Base-by-base conservation (phyloP, 2,888 invertebrate genomes). In the Syritta pipiens region DNA sequence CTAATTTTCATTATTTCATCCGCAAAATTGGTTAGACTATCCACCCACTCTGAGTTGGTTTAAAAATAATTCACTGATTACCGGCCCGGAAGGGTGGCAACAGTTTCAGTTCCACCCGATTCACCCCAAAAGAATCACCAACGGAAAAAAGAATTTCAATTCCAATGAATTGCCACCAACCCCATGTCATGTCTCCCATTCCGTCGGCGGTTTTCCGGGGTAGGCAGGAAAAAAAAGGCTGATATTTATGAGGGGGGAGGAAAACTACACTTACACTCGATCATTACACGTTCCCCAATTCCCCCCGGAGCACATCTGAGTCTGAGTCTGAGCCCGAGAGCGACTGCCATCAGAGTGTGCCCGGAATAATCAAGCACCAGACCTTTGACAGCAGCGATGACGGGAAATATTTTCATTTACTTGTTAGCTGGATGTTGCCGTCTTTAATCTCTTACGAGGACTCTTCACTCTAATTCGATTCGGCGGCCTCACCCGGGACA, bases 361-460 rank as follows among this genome's bases (percentile, higher is more conserved):
- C 59, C 26, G 6, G 69, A 69, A 69, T 69, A 69, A 44, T 17
- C 30, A 59, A 57, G 28, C 32, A 26, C 46, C 51, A 14, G 30
- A 55, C 19, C 40, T 42, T 35, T 26, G 60, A 35, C 26, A n/a
- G n/a, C 22, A 40, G 37, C 37, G 32, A 20, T 35, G 49, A 42
- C 12, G 37, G 20, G 32, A 72, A 72, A 44, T 57, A 59, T 74
- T 53, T 72, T 74, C 65, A 53, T 74, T 59, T 74, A 42, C 60
- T 71, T 60, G 69, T 62, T 53, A 60, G 69, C 51, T 51, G 49
- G 59, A 19, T 51, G 46, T 28, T 67, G 46, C 42, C 59, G 28
- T 60, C 59, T 60, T 69, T 59, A 69, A 60, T 69, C 59, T 51
- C 35, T 59, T 42, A 26, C 49, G 32, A 26, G 48, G 37, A 57